Evolutionary conservation across 2,888 invertebrate species (phyloP).

Genomic region (Pammene fasciana): DNA sequence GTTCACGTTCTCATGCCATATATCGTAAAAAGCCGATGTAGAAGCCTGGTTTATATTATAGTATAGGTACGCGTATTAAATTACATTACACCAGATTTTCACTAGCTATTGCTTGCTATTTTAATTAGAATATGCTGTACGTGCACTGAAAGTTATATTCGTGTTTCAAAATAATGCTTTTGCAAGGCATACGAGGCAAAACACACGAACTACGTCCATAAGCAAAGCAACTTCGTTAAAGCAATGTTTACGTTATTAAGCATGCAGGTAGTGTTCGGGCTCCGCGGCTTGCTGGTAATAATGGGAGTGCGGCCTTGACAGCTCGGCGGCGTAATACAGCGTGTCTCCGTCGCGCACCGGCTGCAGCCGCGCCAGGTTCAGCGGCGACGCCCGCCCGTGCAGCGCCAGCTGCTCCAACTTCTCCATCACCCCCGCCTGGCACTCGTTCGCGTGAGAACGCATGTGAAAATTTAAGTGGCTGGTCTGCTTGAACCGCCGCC

Average conservation of each 20-base stretch:
- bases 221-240: not conserved
- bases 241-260: conserved; percentile 1
- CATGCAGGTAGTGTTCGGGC: conserved; percentile 40
- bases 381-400: conserved; percentile 42
- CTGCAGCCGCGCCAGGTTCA: conserved; percentile 68
- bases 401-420: conserved; percentile 51
- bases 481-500: conserved; percentile 75
- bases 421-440: conserved; percentile 55
- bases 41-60: too few species aligned
- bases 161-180: not conserved
- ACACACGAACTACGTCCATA: not conserved
- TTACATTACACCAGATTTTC: too few species aligned
- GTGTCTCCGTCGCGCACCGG: conserved; percentile 72
- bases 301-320: conserved; percentile 48
- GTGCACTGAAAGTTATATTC: too few species aligned
- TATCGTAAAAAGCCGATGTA: too few species aligned
- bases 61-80: too few species aligned
- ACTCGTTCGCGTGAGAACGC: conserved; percentile 67
- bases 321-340: conserved; percentile 71
- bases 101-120: too few species aligned
- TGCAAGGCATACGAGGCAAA: not conserved
- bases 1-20: too few species aligned
- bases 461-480: conserved; percentile 79
- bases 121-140: too few species aligned
- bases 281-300: conserved; percentile 49